A percentile compares a stretch with the other conserved stretches of the same genome.
Evolutionary conservation across 2,888 invertebrate genomes (phyloP).

Genomic region (Apotomis betuletana): DNA sequence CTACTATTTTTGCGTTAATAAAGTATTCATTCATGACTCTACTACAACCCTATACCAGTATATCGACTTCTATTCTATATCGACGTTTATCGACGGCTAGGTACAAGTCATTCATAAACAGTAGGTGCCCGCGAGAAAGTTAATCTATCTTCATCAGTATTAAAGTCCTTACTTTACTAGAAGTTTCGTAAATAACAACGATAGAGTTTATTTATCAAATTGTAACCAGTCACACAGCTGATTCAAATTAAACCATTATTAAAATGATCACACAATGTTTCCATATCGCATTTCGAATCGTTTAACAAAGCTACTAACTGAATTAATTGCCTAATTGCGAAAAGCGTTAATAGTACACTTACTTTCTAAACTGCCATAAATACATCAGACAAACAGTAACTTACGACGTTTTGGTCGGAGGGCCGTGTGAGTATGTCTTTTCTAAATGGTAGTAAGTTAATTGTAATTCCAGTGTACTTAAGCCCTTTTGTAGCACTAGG

Average conservation of each 20-base stretch:
- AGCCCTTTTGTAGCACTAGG: constrained; percentile 1
- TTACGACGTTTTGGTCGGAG: not conserved
- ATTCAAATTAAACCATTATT: too few relatives aligned
- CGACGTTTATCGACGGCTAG: too few relatives aligned
- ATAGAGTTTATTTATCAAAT: too few relatives aligned
- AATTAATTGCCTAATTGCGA: constrained; percentile 70
- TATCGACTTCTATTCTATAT: too few relatives aligned
- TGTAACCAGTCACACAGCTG: too few relatives aligned
- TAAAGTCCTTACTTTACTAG: too few relatives aligned
- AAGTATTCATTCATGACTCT: too few relatives aligned
- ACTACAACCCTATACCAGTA: too few relatives aligned
- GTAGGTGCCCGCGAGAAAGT: not conserved
- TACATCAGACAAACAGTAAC: not conserved
- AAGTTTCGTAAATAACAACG: too few relatives aligned
- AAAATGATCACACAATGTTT: not conserved
- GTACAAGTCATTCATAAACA: not conserved
- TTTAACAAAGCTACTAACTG: constrained; percentile 48
- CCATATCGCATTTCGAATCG: not conserved
- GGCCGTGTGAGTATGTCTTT: not conserved
- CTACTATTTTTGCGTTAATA: too few relatives aligned
- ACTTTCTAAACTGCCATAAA: not conserved
- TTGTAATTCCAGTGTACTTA: not conserved
- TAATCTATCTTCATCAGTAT: not conserved
- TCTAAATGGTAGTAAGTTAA: constrained; percentile 32
- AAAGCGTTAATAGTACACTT: constrained; percentile 53